Evolutionary conservation across 2,888 invertebrate genomes (phyloP), one percentile per base, ranked within the genome.

Genomic region (Platerodrilus igneus): DNA sequence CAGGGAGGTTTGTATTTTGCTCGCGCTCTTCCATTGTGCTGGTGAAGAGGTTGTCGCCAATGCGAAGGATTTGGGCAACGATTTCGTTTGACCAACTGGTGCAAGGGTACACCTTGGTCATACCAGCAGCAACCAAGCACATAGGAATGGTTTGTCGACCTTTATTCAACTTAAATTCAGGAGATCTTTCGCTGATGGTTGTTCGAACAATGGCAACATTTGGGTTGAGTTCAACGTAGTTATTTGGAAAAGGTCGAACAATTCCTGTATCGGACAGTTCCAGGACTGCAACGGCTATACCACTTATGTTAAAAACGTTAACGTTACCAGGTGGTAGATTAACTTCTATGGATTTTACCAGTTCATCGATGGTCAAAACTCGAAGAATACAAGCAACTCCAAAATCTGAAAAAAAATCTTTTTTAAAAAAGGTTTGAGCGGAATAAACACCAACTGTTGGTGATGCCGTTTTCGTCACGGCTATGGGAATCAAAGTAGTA

Each of bases 401-500:
- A 41, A 55, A 60, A 35, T 56, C 63, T 60, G 6, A 8, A 25
- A 30, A 26, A 16, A 35, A 9, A 7, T n/a, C 22, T n/a, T 4
- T 5, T 20, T 22, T n/a, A 6, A 3, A 6, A 30, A 18, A 10
- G 8, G 6, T 5, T 11, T 26, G 4, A 19, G 11, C n/a, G n/a
- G n/a, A n/a, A n/a, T n/a, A n/a, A 3, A 16, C 13, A 47, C 53
- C 58, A 57, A 67, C 67, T 52, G 27, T 56, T 52, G 1, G 44
- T 25, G 9, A 66, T 50, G 56, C 81, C 81, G 11, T 72, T 67
- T 7, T 75, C 73, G 47, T 77, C 74, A 34, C 77, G 75, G 0
- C 73, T 72, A 11, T 77, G 75, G 0, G 80, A 77, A 50, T 81
- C 79, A 31, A 76, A 79, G 54, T 75, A 68, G 47, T 75, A 76